These are phyloP conservation scores for Corythornis madagascariensis DNA, from an alignment of 2,113 vertebrate species.

Conservation along the genomic window DNA sequence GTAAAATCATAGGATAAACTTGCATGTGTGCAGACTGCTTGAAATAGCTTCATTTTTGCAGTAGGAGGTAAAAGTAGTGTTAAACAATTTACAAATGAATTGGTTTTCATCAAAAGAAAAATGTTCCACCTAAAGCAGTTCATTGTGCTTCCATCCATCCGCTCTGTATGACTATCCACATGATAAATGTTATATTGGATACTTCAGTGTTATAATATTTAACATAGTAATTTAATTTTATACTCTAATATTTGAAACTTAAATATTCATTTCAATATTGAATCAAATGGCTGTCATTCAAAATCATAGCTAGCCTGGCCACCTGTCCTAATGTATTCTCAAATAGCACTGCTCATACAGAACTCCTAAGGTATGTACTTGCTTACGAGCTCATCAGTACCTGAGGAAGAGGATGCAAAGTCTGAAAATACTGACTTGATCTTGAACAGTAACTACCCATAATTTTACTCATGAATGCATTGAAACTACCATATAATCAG, in stretches of 20 bases:
- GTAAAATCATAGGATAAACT: neutral
- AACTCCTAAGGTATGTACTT: fast-evolving
- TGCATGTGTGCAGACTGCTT: neutral
- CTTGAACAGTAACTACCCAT: neutral
- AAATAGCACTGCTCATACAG: neutral
- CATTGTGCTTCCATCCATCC: neutral
- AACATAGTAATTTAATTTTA: neutral
- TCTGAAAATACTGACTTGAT: neutral
- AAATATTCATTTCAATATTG: neutral
- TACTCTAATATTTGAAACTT: neutral
- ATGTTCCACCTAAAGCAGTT: neutral
- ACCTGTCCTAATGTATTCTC: neutral
- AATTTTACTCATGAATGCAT: neutral
- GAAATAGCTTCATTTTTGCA: neutral
- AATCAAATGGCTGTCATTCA: neutral
- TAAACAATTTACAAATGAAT: neutral
- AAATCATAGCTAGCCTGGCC: neutral
- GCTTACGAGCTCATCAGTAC: neutral
- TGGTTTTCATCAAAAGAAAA: neutral
- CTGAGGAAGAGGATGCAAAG: neutral
- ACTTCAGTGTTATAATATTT: neutral
- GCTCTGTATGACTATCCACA: neutral
- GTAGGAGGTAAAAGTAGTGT: neutral
- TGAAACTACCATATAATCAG: neutral
- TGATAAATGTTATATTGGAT: neutral